Base-by-base conservation (phyloP, 1,140 invertebrate species). In the Vollenhovia emeryi region DNA sequence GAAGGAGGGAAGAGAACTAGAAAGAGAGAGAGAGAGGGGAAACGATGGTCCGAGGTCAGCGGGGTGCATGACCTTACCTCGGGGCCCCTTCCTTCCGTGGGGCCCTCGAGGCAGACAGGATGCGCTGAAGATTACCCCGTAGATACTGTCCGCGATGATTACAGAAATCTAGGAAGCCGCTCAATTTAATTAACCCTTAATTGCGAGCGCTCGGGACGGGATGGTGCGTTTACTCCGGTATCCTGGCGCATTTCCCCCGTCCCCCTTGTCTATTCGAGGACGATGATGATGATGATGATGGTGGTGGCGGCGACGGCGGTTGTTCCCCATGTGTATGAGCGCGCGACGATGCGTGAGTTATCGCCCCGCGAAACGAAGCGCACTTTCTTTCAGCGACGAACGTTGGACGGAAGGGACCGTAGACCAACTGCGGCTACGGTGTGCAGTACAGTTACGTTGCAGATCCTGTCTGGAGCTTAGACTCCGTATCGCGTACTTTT, bases 51-150 rank as follows among this genome's bases (percentile, higher is more conserved):
- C 94, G 94, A 94, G 94, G 94, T 94, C 94, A 94, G 93, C 93
- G 93, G 92, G 94, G 94, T 94, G 92, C 92, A 94, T 94, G 94
- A 94, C 93, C 94, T 94, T 94, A 94, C 92, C 94, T 93, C 91
- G 92, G 92, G 94, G 93, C 93, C 93, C 93, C 94, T 94, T 94
- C 93, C 94, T 94, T 94, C 94, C 93, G 93, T 94, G 91, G 93
- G 88, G 92, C 93, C 93, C 93, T 92, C 86, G 89, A 92, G 92
- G 93, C 93, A 93, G 93, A 94, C 94, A 93, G 93, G 94, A 94
- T 94, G 93, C 92, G 92, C 93, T 91, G 91, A 93, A 94, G 93
- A 94, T 94, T 94, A 94, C 90, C 92, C 91, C 87, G 89, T 89
- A 92, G 93, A 94, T 94, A 94, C 92, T 94, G 92, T 94, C 93